Percentiles rank a stretch among this genome's conserved stretches.
phyloP scores from a whole-genome alignment of 1,140 invertebrate species.

The Lucilia sericata region DNA sequence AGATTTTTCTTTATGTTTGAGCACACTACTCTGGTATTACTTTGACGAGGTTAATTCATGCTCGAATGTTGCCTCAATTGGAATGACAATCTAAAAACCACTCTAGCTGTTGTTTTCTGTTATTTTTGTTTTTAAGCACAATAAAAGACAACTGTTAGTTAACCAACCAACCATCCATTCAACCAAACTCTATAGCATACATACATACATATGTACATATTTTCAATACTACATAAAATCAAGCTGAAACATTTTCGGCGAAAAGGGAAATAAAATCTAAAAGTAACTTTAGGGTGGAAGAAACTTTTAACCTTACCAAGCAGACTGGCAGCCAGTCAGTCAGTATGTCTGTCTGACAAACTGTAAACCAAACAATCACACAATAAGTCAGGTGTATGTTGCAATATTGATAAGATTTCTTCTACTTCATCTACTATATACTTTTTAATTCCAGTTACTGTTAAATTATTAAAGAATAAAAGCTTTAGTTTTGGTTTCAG shows the following conservation, averaged over 20 bases:
- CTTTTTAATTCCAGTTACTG: neutral
- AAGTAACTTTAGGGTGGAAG: neutral
- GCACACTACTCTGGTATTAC: neutral
- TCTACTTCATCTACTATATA: neutral
- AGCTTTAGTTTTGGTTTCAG: neutral
- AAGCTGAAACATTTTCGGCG: neutral
- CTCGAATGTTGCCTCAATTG: conserved; percentile 25
- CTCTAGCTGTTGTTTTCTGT: neutral
- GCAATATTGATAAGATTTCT: conserved; percentile 38
- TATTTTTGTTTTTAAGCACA: neutral
- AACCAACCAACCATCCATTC: conserved; percentile 34
- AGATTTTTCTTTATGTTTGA: neutral
- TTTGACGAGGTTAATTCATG: neutral
- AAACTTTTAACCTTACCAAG: neutral
- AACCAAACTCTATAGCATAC: neutral
- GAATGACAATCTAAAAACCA: conserved; percentile 37
- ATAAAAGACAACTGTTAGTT: conserved; percentile 15
- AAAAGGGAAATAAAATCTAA: neutral
- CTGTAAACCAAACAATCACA: neutral
- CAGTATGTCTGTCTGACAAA: neutral
- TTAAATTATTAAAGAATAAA: conserved; percentile 40
- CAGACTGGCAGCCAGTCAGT: neutral
- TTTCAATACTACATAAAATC: neutral
- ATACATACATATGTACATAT: no score
- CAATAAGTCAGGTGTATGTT: conserved; percentile 22